phyloP scores from a whole-genome alignment of 2,888 invertebrate genomes.

The Dendrolimus pini region DNA sequence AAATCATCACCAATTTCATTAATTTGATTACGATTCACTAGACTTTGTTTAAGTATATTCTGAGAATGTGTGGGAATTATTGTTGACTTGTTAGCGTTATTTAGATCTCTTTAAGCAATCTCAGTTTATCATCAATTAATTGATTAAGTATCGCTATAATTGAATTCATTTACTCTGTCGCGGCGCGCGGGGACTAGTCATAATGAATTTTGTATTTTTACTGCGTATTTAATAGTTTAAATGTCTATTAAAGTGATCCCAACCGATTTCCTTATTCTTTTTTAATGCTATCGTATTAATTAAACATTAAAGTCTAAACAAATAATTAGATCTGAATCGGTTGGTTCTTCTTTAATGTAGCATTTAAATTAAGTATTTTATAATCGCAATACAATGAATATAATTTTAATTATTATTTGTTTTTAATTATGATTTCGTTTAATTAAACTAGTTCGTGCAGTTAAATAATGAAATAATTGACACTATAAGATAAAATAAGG shows the following conservation, averaged over 20 bases:
- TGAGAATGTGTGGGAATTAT: conserved; percentile 19
- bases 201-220: conserved; percentile 31
- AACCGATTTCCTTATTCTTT: neutral
- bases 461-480: neutral
- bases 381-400: neutral
- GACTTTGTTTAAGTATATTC: conserved; percentile 12
- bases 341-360: neutral
- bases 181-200: conserved; percentile 50
- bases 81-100: conserved; percentile 31
- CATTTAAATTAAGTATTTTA: neutral
- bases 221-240: conserved; percentile 16
- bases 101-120: conserved; percentile 61
- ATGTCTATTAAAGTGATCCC: conserved; percentile 43
- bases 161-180: conserved; percentile 33
- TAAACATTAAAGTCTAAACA: too few relatives aligned
- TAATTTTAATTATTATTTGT: neutral
- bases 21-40: too few relatives aligned
- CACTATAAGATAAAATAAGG: neutral
- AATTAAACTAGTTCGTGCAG: too few relatives aligned
- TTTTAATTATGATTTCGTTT: neutral
- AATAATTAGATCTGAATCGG: neutral
- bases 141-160: conserved; percentile 27
- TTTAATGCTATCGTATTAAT: too few relatives aligned
- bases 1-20: too few relatives aligned
- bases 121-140: conserved; percentile 35